Evolutionary conservation across 1,140 invertebrate genomes (phyloP), one percentile per base, ranked within the genome.

Genomic region (Patella vulgata): DNA sequence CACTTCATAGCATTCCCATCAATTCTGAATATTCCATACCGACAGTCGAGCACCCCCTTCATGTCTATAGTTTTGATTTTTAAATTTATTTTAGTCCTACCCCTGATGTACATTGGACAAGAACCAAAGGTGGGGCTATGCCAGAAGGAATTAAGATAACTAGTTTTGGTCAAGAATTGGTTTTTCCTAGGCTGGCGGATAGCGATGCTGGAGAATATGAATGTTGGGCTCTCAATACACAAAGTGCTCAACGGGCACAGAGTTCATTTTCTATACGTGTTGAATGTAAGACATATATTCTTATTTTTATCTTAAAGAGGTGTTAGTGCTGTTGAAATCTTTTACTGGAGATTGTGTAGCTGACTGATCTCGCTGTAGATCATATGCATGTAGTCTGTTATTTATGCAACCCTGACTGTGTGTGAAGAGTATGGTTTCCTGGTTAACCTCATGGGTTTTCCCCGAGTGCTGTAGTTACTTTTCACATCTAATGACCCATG

Each of bases 131-230:
- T 1, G 17, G 51, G 9, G 28, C 48, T n/a, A 30, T 77, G 27
- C 69, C 73, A 8, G 63, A 66, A 25, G 46, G 68, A 19, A 52
- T 59, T 8, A 54, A 61, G 4, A 44, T 73, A 1, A 70, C 65
- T 25, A 78, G 75, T 55, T 80, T 74, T 71, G 79, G 79, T 9
- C 74, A 76, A 54, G 79, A 82, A 51, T 57, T 83, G 19, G 48
- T 57, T 3, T 78, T 83, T 19, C 50, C 56, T 12, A 48, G 74
- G 19, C 60, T 81, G 4, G 59, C 73, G 36, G 63, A 68, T 55
- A 68, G 68, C 6, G 80, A 83, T 62, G 74, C 60, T 21, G 80
- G 79, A 5, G 59, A 56, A 11, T 83, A 83, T 46, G 73, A 81
- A 42, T 83, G 81, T 63, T 73, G 71, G 48, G 78, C 75, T 1